A percentile compares a stretch with the other conserved stretches of the same genome.
Evolutionary conservation across 2,113 vertebrate genomes (phyloP).

Genomic region (Xenopus tropicalis): DNA sequence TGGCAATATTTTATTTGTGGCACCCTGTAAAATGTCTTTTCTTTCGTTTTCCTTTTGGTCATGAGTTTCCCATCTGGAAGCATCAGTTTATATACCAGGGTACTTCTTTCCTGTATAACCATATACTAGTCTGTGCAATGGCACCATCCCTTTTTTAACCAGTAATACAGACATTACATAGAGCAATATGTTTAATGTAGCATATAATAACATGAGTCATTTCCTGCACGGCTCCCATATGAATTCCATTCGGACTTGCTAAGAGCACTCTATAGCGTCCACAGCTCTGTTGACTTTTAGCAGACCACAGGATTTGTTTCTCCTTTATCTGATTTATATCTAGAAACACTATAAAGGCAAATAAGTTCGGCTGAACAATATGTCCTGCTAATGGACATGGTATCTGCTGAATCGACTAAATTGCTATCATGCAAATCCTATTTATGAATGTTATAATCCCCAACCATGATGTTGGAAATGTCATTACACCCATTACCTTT

Average conservation of each 20-base stretch:
- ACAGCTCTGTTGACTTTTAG: constrained; percentile 8
- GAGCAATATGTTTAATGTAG: constrained; percentile 29
- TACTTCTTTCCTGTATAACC: too few relatives aligned
- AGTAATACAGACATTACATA: constrained; percentile 3
- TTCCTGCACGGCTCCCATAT: constrained; percentile 26
- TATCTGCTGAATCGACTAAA: neutral
- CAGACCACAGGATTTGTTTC: constrained; percentile 21
- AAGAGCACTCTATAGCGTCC: constrained; percentile 7
- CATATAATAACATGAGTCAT: constrained; percentile 21
- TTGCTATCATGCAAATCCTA: neutral
- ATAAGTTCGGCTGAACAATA: constrained; percentile 4
- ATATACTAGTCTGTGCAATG: too few relatives aligned
- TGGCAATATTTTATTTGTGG: too few relatives aligned
- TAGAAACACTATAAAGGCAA: constrained; percentile 11
- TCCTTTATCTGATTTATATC: constrained; percentile 27
- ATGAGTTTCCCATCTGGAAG: too few relatives aligned
- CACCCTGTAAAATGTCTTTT: too few relatives aligned
- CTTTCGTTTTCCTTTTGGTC: too few relatives aligned
- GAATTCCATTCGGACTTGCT: constrained; percentile 13
- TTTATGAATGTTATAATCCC: neutral
- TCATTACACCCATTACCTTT: neutral
- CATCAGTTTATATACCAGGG: too few relatives aligned
- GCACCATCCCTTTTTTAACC: too few relatives aligned
- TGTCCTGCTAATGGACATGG: constrained; percentile 15
- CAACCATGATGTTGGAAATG: neutral